Conservation (phyloP, 1,140 invertebrate species). For the Steinernema khuongi region DNA sequence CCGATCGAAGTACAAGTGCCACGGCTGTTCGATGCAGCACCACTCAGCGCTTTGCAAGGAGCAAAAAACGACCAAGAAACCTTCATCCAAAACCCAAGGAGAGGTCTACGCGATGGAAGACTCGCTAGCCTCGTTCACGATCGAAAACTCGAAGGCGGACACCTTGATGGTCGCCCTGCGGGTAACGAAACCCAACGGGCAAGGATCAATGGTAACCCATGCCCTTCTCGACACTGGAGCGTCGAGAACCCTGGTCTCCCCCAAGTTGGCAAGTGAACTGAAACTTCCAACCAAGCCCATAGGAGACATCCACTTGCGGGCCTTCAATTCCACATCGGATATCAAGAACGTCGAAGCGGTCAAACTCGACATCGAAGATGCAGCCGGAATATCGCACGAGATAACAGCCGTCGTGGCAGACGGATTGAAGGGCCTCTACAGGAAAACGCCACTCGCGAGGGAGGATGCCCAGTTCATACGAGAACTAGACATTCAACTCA, state of each 20-base stretch:
- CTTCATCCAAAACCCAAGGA: too few species aligned
- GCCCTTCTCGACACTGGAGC: background rate
- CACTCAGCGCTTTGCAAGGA: too few species aligned
- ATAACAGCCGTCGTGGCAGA: background rate
- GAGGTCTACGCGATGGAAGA: too few species aligned
- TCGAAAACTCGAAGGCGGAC: too few species aligned
- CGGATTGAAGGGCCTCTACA: background rate
- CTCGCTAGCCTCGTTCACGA: too few species aligned
- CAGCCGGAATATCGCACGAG: background rate
- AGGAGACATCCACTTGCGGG: background rate
- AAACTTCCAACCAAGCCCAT: background rate
- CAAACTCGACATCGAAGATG: background rate
- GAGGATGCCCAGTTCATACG: background rate
- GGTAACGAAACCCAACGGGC: background rate
- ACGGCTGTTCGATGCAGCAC: too few species aligned
- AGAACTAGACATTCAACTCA: background rate
- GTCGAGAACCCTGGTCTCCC: background rate
- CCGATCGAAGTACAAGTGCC: too few species aligned
- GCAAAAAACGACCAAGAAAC: too few species aligned
- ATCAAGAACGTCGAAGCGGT: background rate
- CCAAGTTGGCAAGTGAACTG: background rate
- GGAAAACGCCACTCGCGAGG: background rate
- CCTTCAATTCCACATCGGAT: background rate
- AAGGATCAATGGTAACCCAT: background rate
- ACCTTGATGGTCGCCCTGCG: too few species aligned